Evolutionary conservation across 2,797 vertebrate genomes (phyloP).

Genomic region (Mormyrus hasselquistii): DNA sequence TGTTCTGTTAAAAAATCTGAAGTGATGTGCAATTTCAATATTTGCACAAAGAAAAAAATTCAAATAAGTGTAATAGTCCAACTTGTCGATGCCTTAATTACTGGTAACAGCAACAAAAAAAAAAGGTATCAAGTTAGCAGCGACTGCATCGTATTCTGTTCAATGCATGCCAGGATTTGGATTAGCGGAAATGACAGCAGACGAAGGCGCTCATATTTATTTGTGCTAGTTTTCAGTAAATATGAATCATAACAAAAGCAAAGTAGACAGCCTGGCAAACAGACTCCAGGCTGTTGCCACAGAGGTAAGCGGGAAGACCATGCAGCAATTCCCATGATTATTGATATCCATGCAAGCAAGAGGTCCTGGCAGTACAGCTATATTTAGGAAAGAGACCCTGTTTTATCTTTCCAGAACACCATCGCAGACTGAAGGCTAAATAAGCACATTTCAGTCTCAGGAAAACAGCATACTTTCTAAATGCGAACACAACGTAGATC

Average conservation of each 20-base stretch:
- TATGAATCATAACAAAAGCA: not conserved
- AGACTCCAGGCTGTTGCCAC: not conserved
- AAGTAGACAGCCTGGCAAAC: not conserved
- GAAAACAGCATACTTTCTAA: conserved; percentile 43
- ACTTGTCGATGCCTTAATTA: not conserved
- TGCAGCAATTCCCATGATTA: not conserved
- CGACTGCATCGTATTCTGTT: not conserved
- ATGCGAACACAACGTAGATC: conserved; percentile 29
- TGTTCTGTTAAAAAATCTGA: not conserved
- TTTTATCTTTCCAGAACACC: conserved; percentile 48
- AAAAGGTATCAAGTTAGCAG: not conserved
- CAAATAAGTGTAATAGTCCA: not conserved
- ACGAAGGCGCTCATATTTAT: not conserved
- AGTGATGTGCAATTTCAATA: not conserved
- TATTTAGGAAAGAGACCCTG: conserved; percentile 19
- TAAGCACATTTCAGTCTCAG: conserved; percentile 40
- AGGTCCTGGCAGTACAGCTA: not conserved
- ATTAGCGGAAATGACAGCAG: not conserved
- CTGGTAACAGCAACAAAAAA: not conserved
- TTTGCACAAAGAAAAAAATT: not conserved
- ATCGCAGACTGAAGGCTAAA: conserved; percentile 38
- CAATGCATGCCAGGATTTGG: not conserved
- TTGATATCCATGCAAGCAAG: not conserved
- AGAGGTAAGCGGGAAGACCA: not conserved
- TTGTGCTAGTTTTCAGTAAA: not conserved